A percentile compares a stretch with the other conserved stretches of the same genome.
phyloP scores from a whole-genome alignment of 2,113 vertebrate genomes.

The Melanerpes formicivorus region DNA sequence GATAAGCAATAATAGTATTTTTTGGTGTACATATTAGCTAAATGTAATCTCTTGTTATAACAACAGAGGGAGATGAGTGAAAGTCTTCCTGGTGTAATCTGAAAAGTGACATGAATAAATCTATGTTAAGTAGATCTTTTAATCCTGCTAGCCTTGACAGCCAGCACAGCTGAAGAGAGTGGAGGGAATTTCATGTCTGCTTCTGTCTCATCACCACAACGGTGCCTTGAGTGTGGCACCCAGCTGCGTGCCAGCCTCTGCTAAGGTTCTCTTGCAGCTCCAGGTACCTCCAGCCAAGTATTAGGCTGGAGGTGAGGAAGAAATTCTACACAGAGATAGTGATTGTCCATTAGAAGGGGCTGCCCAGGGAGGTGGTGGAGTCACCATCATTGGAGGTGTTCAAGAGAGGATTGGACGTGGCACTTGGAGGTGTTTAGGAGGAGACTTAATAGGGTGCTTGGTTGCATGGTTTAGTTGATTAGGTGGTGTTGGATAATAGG shows the following conservation, averaged over 20 bases:
- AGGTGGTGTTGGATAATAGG: too few relatives aligned
- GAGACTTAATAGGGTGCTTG: too few relatives aligned
- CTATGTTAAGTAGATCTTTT: conserved; percentile 47
- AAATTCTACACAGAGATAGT: too few relatives aligned
- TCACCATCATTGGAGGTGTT: too few relatives aligned
- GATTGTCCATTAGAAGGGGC: too few relatives aligned
- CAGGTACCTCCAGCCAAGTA: background rate
- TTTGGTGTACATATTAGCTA: conserved; percentile 22
- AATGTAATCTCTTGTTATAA: conserved; percentile 56
- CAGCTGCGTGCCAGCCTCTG: background rate
- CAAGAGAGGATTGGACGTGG: too few relatives aligned
- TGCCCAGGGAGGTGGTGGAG: too few relatives aligned
- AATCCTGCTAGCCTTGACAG: conserved; percentile 50
- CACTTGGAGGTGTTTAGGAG: too few relatives aligned
- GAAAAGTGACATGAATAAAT: conserved; percentile 57
- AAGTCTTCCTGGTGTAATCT: background rate
- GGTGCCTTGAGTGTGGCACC: fast-evolving
- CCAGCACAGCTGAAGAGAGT: background rate
- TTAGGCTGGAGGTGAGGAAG: too few relatives aligned
- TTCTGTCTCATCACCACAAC: background rate
- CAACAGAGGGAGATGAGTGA: conserved; percentile 10
- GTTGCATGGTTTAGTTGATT: too few relatives aligned
- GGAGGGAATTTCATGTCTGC: background rate
- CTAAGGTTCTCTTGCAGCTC: background rate
- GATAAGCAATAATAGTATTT: conserved; percentile 49